phyloP scores from a whole-genome alignment of 2,888 invertebrate genomes.

The Acanthosepion lycidas region DNA sequence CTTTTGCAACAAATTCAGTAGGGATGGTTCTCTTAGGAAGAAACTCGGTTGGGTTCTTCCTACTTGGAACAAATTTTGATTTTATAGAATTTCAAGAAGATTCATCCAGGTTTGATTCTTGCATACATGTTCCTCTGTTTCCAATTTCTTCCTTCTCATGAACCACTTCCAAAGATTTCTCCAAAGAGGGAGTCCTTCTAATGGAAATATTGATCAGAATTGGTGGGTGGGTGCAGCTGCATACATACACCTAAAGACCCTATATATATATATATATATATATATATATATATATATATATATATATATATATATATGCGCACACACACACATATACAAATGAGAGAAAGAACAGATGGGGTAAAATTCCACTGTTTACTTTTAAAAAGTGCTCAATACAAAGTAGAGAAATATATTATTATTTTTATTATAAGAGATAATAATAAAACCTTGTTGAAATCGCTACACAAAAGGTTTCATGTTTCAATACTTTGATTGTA shows the following conservation, averaged over 20 bases:
- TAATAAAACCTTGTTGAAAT: too few relatives aligned
- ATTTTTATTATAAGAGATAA: too few relatives aligned
- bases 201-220: background rate
- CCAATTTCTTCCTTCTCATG: background rate
- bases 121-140: background rate
- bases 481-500: too few relatives aligned
- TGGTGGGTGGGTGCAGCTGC: background rate
- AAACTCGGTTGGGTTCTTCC: background rate
- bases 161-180: background rate
- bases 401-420: too few relatives aligned
- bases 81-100: background rate
- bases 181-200: background rate
- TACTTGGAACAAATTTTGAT: background rate
- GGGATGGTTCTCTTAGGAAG: background rate
- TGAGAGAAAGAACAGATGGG: too few relatives aligned
- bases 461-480: too few relatives aligned
- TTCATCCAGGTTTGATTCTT: background rate
- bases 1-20: background rate
- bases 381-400: too few relatives aligned
- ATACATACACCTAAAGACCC: background rate
- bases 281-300: background rate
- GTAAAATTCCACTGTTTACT: too few relatives aligned
- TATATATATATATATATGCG: background rate
- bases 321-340: background rate
- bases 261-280: background rate